phyloP scores from a whole-genome alignment of 2,113 vertebrate species.

The Odontophorus gujanensis region DNA sequence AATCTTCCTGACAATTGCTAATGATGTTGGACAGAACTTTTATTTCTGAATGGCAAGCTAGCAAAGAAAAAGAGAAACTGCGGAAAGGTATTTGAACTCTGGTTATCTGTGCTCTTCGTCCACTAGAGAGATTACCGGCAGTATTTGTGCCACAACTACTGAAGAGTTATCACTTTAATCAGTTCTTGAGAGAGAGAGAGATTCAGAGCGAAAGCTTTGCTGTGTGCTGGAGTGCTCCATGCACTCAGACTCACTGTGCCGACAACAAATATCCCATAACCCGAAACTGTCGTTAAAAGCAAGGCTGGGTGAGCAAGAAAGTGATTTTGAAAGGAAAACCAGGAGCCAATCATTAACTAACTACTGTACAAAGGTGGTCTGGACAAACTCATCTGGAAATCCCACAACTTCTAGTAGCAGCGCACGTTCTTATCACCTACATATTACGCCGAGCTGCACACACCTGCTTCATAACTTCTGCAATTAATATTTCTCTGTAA shows the following conservation, averaged over 20 bases:
- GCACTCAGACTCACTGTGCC: neutral
- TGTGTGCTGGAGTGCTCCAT: fast-evolving
- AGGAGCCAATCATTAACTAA: constrained; percentile 54
- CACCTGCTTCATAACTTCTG: neutral
- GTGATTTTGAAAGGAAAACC: constrained; percentile 25
- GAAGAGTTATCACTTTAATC: neutral
- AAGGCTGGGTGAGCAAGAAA: neutral
- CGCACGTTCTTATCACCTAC: neutral
- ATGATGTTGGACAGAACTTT: neutral
- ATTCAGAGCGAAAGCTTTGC: neutral
- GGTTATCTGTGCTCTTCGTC: neutral
- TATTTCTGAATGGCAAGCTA: neutral
- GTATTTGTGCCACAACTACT: neutral
- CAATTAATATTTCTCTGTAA: constrained; percentile 35
- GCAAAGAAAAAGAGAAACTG: neutral
- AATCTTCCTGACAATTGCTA: neutral
- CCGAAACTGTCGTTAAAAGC: neutral
- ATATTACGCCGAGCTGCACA: neutral
- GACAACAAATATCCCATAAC: neutral
- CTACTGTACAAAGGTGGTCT: constrained; percentile 27
- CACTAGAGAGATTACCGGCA: neutral
- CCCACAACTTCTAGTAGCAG: constrained; percentile 17
- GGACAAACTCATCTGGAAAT: constrained; percentile 58
- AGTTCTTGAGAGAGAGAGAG: neutral
- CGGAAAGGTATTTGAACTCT: neutral